A percentile compares a stretch with the other conserved stretches of the same genome.
phyloP scores from a whole-genome alignment of 2,797 vertebrate species.

The Onychomys arenicola region DNA sequence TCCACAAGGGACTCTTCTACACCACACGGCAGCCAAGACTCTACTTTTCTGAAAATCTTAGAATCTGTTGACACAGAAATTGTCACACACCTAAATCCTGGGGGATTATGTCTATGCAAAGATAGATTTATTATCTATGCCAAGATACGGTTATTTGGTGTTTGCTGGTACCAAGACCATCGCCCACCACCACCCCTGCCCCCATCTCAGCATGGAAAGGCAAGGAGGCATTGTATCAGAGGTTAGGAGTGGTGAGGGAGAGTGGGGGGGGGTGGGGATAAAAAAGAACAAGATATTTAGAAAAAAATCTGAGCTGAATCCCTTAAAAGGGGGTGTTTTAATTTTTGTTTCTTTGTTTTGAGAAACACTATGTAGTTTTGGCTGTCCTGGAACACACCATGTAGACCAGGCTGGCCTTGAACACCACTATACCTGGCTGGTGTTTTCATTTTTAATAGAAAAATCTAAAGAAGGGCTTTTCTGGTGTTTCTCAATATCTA shows the following conservation, averaged over 20 bases:
- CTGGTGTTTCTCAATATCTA: neutral
- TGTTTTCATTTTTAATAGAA: slow-evolving; percentile 22
- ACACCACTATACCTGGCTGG: neutral
- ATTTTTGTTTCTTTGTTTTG: neutral
- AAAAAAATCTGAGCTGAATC: neutral
- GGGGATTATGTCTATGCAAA: neutral
- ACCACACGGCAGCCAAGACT: too few relatives aligned
- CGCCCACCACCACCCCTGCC: fast-evolving
- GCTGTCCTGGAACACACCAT: neutral
- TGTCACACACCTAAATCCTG: neutral
- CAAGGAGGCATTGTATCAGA: neutral
- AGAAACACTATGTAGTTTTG: neutral
- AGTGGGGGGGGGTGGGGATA: neutral
- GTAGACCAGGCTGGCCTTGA: neutral
- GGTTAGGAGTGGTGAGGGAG: neutral
- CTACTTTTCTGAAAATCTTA: neutral
- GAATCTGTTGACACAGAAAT: neutral
- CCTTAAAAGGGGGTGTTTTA: neutral
- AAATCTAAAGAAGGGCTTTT: neutral
- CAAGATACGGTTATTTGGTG: neutral
- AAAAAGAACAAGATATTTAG: neutral
- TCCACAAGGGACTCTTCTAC: neutral
- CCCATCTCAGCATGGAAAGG: neutral
- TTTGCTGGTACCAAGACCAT: neutral
- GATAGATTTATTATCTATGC: neutral